These are phyloP conservation scores for Pelochelys cantorii DNA, from an alignment of 2,797 vertebrate genomes.

Conservation along the genomic window DNA sequence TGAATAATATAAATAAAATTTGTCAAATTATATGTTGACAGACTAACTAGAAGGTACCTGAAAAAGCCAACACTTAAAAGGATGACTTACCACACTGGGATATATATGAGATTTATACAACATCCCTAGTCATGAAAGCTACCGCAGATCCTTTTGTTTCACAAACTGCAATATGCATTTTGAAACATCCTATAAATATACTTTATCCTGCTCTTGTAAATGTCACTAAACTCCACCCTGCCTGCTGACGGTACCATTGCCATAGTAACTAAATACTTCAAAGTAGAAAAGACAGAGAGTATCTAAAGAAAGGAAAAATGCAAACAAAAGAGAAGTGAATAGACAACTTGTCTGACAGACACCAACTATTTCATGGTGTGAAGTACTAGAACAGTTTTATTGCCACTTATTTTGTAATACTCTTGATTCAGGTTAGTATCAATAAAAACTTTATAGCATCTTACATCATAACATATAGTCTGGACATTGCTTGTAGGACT, in stretches of 20 bases:
- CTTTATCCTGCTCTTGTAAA: constrained; percentile 2
- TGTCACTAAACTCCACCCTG: constrained; percentile 3
- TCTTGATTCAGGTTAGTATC: neutral
- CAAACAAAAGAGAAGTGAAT: neutral
- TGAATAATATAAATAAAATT: constrained; percentile 7
- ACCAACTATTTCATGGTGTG: neutral
- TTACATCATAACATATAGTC: accelerated
- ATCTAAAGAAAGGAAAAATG: neutral
- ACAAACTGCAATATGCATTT: constrained; percentile 42
- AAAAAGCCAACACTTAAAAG: neutral
- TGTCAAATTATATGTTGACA: neutral
- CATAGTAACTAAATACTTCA: neutral
- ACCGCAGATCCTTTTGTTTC: neutral
- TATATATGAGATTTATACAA: constrained; percentile 26
- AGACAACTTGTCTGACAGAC: neutral
- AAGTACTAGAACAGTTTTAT: constrained; percentile 31
- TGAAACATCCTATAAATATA: constrained; percentile 37
- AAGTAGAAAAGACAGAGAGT: neutral
- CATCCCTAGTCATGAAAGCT: constrained; percentile 1
- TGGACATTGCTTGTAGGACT: accelerated
- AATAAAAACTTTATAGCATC: neutral
- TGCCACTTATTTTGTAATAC: neutral
- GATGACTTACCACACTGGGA: neutral
- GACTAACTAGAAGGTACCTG: neutral
- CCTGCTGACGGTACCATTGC: neutral